A percentile compares a stretch with the other conserved stretches of the same genome.
Conservation (phyloP, 2,113 vertebrate species). For the Grammomys surdaster region DNA sequence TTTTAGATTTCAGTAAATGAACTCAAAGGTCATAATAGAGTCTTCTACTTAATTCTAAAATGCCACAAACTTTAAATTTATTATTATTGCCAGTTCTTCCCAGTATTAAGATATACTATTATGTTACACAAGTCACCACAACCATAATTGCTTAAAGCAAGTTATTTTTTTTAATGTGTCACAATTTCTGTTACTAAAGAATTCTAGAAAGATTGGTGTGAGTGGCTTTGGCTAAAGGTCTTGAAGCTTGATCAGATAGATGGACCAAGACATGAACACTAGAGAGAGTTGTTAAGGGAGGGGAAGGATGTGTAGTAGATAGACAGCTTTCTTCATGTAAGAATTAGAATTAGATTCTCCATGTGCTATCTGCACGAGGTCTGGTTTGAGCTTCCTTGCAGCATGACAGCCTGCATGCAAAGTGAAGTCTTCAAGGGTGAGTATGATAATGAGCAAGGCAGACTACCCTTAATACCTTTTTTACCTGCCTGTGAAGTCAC, state of each 20-base stretch:
- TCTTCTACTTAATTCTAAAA: constrained; percentile 3
- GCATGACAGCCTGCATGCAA: constrained; percentile 44
- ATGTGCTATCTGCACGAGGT: constrained; percentile 38
- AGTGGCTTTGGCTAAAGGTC: constrained; percentile 6
- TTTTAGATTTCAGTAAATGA: constrained; percentile 35
- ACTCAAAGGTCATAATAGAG: not conserved
- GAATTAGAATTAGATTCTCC: constrained; percentile 37
- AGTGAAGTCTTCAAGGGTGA: constrained; percentile 62
- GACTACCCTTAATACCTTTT: constrained; percentile 1
- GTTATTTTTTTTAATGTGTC: not conserved
- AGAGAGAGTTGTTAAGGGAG: not conserved
- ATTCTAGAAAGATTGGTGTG: constrained; percentile 29
- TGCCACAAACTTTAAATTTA: constrained; percentile 31
- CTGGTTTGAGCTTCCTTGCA: constrained; percentile 63
- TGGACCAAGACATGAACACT: not conserved
- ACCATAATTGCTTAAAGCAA: constrained; percentile 34
- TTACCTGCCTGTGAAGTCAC: not conserved
- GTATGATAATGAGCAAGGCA: constrained; percentile 61
- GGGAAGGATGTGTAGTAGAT: not conserved
- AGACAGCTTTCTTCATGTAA: not conserved
- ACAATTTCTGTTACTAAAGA: constrained; percentile 12
- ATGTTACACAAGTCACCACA: not conserved
- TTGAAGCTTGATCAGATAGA: constrained; percentile 33
- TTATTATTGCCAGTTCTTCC: not conserved
- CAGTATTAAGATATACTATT: not conserved